Conservation (phyloP, 2,113 vertebrate genomes). For the Mastomys natalensis region DNA sequence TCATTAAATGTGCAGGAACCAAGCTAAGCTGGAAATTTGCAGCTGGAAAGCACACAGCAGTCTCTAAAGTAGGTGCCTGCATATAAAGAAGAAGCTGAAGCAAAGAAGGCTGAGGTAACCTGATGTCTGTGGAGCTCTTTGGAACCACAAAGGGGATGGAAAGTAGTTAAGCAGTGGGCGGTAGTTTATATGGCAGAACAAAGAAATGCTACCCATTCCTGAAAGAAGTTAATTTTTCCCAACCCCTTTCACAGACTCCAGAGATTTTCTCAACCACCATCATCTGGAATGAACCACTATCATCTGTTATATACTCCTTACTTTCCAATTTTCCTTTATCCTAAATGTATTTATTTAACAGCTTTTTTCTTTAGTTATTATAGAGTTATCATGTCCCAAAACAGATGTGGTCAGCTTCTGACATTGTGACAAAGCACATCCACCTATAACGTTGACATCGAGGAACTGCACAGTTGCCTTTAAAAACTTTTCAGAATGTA, state of each 20-base stretch:
- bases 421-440: background rate
- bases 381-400: background rate
- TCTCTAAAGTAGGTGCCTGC: background rate
- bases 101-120: background rate
- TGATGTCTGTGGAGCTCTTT: background rate
- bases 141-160: background rate
- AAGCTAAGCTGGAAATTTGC: background rate
- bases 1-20: constrained; percentile 80
- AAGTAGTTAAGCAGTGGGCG: background rate
- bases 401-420: background rate
- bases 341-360: background rate
- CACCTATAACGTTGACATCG: no score
- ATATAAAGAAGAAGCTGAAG: background rate
- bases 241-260: background rate
- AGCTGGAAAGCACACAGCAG: constrained; percentile 43
- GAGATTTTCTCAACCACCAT: background rate
- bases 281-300: background rate
- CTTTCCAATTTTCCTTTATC: background rate
- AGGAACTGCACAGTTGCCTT: background rate
- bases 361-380: constrained; percentile 39
- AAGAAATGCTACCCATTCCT: background rate
- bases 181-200: accelerated
- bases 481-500: background rate
- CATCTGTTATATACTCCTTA: background rate
- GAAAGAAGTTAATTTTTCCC: background rate